phyloP scores from a whole-genome alignment of 2,113 vertebrate species.

The Tragulus kanchil region DNA sequence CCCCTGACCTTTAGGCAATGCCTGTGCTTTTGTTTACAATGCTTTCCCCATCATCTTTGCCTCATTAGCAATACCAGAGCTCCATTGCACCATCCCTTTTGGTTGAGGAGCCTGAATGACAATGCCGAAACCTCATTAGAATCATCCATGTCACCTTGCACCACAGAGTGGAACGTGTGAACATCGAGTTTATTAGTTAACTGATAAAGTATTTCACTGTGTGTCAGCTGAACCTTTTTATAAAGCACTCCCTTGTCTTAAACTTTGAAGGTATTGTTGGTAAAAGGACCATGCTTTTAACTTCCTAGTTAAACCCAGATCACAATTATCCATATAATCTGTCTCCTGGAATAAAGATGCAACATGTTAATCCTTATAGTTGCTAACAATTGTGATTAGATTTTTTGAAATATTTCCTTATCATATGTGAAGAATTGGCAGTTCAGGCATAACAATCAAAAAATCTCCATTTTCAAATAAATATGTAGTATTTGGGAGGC shows the following conservation, averaged over 20 bases:
- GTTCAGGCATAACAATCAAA: not conserved
- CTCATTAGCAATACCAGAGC: not conserved
- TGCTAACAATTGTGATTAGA: not conserved
- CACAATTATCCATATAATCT: slow-evolving; percentile 33
- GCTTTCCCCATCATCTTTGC: not conserved
- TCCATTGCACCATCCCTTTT: not conserved
- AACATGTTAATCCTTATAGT: not conserved
- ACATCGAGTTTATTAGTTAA: not conserved
- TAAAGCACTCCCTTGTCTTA: not conserved
- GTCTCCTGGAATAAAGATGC: not conserved
- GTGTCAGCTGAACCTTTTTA: not conserved
- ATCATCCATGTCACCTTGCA: fast-evolving
- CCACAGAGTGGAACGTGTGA: not conserved
- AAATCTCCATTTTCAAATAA: slow-evolving; percentile 23
- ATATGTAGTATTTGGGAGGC: slow-evolving; percentile 58
- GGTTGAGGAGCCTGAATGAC: not conserved
- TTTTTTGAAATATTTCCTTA: slow-evolving; percentile 11
- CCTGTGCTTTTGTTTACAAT: not conserved
- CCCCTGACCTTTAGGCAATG: not conserved
- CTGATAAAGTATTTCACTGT: not conserved
- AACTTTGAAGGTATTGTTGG: not conserved
- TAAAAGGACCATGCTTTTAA: not conserved
- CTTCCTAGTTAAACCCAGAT: slow-evolving; percentile 27
- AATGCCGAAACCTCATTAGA: not conserved
- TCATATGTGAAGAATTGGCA: not conserved